Base-by-base conservation (phyloP, 2,888 invertebrate species). In the Mythimna pallens region DNA sequence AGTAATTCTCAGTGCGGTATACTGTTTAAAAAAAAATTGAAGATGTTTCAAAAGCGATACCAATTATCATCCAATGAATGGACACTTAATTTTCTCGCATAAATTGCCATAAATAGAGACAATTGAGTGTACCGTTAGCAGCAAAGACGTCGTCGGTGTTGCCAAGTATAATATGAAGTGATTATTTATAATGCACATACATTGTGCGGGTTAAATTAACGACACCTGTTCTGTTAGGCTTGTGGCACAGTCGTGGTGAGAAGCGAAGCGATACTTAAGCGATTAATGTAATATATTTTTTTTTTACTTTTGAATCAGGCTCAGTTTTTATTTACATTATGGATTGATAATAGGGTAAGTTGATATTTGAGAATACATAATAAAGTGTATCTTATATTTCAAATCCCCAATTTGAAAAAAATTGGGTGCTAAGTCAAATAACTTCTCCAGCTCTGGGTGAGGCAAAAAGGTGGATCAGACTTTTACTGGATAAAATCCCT, bases 191-290 rank as follows among this genome's bases (percentile, higher is more conserved):
- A 86, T 86, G 64, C 73, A 69, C 71, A 87, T 86, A 89, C 85
- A 87, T 86, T 90, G 89, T 89, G 82, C 84, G 90, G 87, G 88
- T 91, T 92, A 93, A 93, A 91, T 93, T 92, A 92, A 91, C 90
- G 87, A 89, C 92, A 93, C 92, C 86, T 86, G 86, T 70, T 73
- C 58, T 8, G 7, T 54, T 25, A 70, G 5, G 74, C 0, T 14
- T 22, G 70, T 52, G 0, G 2, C 2, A 25, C 14, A 78, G 40
- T 68, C 6, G 0, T 34, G 0, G 30, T 25, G 50, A 52, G 3
- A 43, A 59, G 70, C 65, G 36, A 75, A 20, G 57, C 70, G 59
- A 67, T 70, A 50, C 10, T n/a, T 8, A 7, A 47, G 47, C 17
- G 14, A 47, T 14, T 6, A 17, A 47, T 17, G 20, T 17, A 47